These are phyloP conservation scores for Nannospalax galili DNA, from an alignment of 2,113 vertebrate genomes.

Conservation along the genomic window DNA sequence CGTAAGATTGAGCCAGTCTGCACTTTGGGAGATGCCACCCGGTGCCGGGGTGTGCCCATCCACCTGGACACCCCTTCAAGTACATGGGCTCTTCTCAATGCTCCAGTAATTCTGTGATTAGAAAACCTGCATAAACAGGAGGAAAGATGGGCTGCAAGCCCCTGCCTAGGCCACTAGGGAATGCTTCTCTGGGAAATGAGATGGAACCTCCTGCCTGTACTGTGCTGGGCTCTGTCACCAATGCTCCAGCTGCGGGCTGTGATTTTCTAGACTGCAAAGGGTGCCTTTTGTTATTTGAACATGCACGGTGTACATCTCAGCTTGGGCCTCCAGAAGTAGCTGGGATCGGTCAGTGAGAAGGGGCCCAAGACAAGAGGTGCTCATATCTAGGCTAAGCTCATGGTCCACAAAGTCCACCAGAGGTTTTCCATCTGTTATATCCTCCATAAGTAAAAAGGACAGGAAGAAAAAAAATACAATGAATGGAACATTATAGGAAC, in stretches of 20 bases:
- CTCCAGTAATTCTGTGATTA: conserved; percentile 64
- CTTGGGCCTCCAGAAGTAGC: conserved; percentile 27
- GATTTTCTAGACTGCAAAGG: background rate
- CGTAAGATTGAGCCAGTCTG: background rate
- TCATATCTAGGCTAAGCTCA: conserved; percentile 23
- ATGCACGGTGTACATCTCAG: background rate
- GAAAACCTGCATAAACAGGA: background rate
- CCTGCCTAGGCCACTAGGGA: background rate
- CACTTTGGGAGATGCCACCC: background rate
- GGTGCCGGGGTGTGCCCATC: background rate
- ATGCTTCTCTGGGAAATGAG: conserved; percentile 59
- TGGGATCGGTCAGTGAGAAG: background rate
- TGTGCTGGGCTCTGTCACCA: background rate
- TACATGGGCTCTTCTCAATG: background rate
- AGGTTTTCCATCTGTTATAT: background rate
- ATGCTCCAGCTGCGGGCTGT: background rate
- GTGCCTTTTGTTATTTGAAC: conserved; percentile 24
- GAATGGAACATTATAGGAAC: conserved; percentile 26
- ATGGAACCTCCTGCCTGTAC: background rate
- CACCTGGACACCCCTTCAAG: background rate
- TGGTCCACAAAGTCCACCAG: background rate
- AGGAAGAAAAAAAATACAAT: background rate
- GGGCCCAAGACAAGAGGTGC: background rate
- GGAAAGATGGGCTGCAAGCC: background rate
- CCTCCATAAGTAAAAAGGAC: conserved; percentile 37